Percentiles rank a stretch among this genome's conserved stretches.
Conservation (phyloP, 2,888 invertebrate species). For the Eretmocerus hayati region DNA sequence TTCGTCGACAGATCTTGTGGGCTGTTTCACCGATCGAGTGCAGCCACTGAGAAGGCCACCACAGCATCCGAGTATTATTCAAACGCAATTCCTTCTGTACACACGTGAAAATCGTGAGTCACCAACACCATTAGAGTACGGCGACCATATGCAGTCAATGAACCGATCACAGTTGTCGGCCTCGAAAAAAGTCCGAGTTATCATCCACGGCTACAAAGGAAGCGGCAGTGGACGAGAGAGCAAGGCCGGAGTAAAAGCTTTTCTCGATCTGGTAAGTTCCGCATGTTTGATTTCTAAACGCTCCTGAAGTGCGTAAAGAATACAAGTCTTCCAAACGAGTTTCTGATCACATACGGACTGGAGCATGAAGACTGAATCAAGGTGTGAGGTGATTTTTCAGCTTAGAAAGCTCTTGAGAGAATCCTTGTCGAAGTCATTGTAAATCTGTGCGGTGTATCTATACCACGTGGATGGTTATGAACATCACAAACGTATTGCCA, state of each 20-base stretch:
- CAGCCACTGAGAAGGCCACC: slow-evolving; percentile 51
- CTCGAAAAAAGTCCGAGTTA: slow-evolving; percentile 48
- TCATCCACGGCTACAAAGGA: slow-evolving; percentile 56
- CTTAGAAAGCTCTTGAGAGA: too few species aligned
- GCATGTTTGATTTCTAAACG: too few species aligned
- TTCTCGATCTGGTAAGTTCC: slow-evolving; percentile 49
- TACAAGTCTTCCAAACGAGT: too few species aligned
- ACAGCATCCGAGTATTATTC: slow-evolving; percentile 50
- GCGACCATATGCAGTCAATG: slow-evolving; percentile 48
- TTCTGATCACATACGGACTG: too few species aligned
- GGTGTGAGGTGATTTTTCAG: too few species aligned
- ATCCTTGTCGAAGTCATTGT: too few species aligned
- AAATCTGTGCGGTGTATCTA: too few species aligned
- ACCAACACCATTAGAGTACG: slow-evolving; percentile 48
- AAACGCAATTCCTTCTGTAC: slow-evolving; percentile 52
- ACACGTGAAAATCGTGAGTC: slow-evolving; percentile 43
- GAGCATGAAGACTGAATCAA: too few species aligned
- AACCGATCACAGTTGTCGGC: slow-evolving; percentile 47
- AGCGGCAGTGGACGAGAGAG: slow-evolving; percentile 48
- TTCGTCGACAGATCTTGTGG: slow-evolving; percentile 53
- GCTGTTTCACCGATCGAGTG: slow-evolving; percentile 52
- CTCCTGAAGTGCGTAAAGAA: too few species aligned
- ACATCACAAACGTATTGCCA: too few species aligned
- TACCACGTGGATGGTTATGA: too few species aligned
- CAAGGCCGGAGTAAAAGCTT: slow-evolving; percentile 44